These are phyloP conservation scores for Heliothis peltigera DNA, from an alignment of 2,888 invertebrate genomes.

Conservation along the genomic window DNA sequence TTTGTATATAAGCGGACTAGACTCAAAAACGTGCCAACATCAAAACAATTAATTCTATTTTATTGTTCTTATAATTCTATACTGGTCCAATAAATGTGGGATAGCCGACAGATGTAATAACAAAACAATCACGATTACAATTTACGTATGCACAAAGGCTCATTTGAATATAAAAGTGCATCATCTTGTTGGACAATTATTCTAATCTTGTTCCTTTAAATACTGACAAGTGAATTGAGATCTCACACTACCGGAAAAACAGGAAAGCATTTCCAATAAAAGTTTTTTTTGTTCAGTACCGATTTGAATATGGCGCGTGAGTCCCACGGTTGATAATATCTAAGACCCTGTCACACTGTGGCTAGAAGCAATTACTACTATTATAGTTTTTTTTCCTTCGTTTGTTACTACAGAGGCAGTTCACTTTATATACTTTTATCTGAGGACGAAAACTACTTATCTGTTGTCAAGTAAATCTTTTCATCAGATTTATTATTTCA, in stretches of 20 bases:
- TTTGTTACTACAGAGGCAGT: slow-evolving; percentile 42
- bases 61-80: slow-evolving; percentile 1
- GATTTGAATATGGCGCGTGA: slow-evolving; percentile 64
- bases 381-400: slow-evolving; percentile 45
- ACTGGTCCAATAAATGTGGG: slow-evolving; percentile 44
- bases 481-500: too few species aligned
- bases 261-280: slow-evolving; percentile 83
- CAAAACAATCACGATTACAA: slow-evolving; percentile 64
- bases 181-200: slow-evolving; percentile 73
- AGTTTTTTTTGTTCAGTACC: slow-evolving; percentile 64
- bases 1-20: too few species aligned
- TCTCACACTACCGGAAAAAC: slow-evolving; percentile 87
- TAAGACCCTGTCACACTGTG: slow-evolving; percentile 41
- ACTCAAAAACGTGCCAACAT: neutral
- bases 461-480: neutral
- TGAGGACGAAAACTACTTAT: slow-evolving; percentile 8
- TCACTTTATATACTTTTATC: slow-evolving; percentile 19
- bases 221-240: slow-evolving; percentile 61
- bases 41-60: slow-evolving; percentile 1
- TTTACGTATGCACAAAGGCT: slow-evolving; percentile 78
- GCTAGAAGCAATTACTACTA: slow-evolving; percentile 34
- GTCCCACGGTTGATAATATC: slow-evolving; percentile 77
- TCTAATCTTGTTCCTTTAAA: slow-evolving; percentile 80
- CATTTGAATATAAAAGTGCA: slow-evolving; percentile 83
- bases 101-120: slow-evolving; percentile 58